Evolutionary conservation across 2,797 vertebrate species (phyloP).

Genomic region (Rachycentron canadum): DNA sequence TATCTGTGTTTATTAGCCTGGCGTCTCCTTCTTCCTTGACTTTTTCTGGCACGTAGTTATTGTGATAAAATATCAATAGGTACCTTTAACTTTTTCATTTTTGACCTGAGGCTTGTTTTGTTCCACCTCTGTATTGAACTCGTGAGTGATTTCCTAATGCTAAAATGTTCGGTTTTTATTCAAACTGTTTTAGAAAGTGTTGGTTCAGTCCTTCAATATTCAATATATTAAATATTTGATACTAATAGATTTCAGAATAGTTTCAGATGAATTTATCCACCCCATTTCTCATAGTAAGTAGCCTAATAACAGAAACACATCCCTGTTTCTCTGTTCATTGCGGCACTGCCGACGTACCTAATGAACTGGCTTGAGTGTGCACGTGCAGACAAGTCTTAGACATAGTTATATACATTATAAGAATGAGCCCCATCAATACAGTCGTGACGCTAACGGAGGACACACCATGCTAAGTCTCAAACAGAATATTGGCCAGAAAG

Average conservation of each 20-base stretch:
- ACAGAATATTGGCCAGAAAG: not conserved
- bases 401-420: too few species aligned
- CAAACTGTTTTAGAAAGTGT: too few species aligned
- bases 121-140: not conserved
- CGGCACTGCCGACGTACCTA: too few species aligned
- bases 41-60: not conserved
- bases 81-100: not conserved
- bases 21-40: not conserved
- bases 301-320: too few species aligned
- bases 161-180: not conserved
- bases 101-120: not conserved
- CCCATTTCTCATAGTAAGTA: too few species aligned
- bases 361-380: too few species aligned
- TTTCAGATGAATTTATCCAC: too few species aligned
- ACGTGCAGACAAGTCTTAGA: too few species aligned
- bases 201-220: not conserved
- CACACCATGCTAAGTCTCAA: not conserved
- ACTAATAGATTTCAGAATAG: too few species aligned
- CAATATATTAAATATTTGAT: not conserved
- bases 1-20: not conserved
- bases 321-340: too few species aligned
- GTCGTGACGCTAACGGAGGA: not conserved
- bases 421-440: not conserved
- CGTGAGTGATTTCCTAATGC: not conserved
- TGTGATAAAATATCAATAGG: not conserved